Evolutionary conservation across 2,888 invertebrate species (phyloP).

Genomic region (Anticlea derivata): DNA sequence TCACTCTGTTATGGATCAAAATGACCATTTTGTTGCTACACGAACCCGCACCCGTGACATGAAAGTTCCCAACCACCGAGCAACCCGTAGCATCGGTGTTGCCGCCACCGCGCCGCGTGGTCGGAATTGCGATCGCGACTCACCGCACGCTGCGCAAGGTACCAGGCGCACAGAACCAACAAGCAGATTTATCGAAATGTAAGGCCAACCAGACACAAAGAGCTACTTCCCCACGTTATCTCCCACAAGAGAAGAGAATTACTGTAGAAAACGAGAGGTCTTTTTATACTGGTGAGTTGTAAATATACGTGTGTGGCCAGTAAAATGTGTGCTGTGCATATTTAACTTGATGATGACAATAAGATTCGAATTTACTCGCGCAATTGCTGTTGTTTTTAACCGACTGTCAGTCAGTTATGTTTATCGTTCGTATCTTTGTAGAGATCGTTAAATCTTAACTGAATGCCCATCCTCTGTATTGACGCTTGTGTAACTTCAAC

Average conservation of each 20-base stretch:
- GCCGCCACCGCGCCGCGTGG: constrained; percentile 36
- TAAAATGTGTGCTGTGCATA: constrained; percentile 28
- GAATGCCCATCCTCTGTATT: too few species aligned
- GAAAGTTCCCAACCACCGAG: constrained; percentile 11
- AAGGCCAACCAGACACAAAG: constrained; percentile 20
- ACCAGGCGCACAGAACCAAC: constrained; percentile 55
- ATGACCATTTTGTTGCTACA: background rate
- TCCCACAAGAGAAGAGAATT: background rate
- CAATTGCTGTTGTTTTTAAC: constrained; percentile 7
- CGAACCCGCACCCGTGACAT: too few species aligned
- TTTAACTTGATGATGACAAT: constrained; percentile 27
- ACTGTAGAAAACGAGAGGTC: constrained; percentile 26
- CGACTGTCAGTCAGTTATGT: too few species aligned
- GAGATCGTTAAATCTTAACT: too few species aligned
- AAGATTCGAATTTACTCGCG: constrained; percentile 22
- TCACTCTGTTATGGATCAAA: background rate
- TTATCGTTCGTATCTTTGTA: too few species aligned
- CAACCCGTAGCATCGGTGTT: constrained; percentile 25
- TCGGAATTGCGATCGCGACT: constrained; percentile 50
- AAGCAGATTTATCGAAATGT: constrained; percentile 44
- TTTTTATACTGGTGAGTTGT: constrained; percentile 39
- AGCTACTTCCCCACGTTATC: constrained; percentile 36
- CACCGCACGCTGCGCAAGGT: constrained; percentile 69
- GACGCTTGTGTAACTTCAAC: too few species aligned
- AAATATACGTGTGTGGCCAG: constrained; percentile 43